Base-by-base conservation (phyloP, 2,797 vertebrate species). In the Amblyraja radiata region DNA sequence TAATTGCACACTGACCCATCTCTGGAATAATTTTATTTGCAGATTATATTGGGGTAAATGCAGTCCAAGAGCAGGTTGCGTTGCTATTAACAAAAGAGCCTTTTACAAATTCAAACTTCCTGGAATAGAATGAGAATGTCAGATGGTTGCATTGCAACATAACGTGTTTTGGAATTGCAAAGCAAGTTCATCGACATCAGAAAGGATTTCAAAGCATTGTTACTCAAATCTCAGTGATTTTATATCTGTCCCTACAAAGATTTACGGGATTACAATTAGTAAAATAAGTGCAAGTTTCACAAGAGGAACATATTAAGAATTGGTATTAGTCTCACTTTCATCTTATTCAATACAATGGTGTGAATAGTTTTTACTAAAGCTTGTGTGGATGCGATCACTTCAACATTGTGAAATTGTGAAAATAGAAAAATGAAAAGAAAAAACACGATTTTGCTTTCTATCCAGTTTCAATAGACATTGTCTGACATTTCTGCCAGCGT, bases 181-280 rank as follows among this genome's bases (percentile, higher is more conserved):
- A 83, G 46, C 80, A 58, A 9, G 46, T 25, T 21, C 46, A 25
- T 23, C 1, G 9, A 81, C 7, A 54, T 81, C 6, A 81, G 23
- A 1, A 61, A 86, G 79, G 28, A 28, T 54, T 63, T 86, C 25
- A 86, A 86, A 28, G 54, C 25, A n/a, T 13, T 63, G 25, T 8
- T n/a, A 28, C 83, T 84, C 54, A 84, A 84, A 84, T 25, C 81
- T 61, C 54, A 63, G n/a, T 32, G 13, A 86, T 86, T 86, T 86
- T 63, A 86, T 86, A n/a, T n/a, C 58, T 86, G 83, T 18, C 3
- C 28, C 25, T 65, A 54, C n/a, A 63, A 61, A n/a, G 25, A 4
- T 61, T 28, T 63, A 63, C 28, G 58, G 65, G 28, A 63, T 28
- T 65, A 63, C 63, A 63, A 28, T 7, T 86, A 25, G 16, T 11